phyloP scores from a whole-genome alignment of 2,113 vertebrate genomes.

The Lates calcarifer region DNA sequence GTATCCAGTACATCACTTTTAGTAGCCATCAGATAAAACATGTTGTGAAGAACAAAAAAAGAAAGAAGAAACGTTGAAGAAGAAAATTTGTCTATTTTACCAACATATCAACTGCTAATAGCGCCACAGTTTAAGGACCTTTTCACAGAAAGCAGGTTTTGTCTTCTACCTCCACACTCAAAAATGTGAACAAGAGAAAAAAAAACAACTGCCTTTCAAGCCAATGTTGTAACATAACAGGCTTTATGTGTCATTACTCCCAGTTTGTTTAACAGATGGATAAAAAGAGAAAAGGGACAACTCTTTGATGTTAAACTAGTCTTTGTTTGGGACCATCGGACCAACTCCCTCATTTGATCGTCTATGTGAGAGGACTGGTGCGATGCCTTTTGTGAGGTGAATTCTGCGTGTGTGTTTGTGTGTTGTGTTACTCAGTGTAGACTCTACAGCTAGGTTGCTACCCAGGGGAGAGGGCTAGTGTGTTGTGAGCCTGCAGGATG shows the following conservation, averaged over 20 bases:
- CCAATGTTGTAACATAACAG: neutral
- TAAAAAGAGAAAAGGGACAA: slow-evolving; percentile 31
- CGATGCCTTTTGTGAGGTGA: slow-evolving; percentile 54
- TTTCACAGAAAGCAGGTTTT: neutral
- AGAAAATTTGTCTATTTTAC: neutral
- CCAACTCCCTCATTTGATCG: slow-evolving; percentile 45
- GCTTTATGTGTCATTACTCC: slow-evolving; percentile 8
- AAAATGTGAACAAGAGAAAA: neutral
- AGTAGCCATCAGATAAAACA: neutral
- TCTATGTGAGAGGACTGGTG: slow-evolving; percentile 33
- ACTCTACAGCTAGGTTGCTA: slow-evolving; percentile 71
- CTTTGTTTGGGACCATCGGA: slow-evolving; percentile 56
- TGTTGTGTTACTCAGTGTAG: slow-evolving; percentile 40
- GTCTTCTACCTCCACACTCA: slow-evolving; percentile 3
- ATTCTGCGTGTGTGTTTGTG: slow-evolving; percentile 30
- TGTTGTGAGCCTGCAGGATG: slow-evolving; percentile 75
- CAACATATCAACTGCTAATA: neutral
- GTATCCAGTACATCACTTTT: neutral
- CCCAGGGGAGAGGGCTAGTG: slow-evolving; percentile 78
- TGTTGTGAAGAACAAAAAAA: neutral
- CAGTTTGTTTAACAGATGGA: slow-evolving; percentile 50
- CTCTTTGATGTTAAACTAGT: slow-evolving; percentile 54
- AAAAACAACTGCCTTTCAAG: slow-evolving; percentile 3
- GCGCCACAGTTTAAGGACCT: neutral
- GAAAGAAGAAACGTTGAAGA: neutral